phyloP scores from a whole-genome alignment of 2,888 invertebrate genomes.

The Gymnosoma rotundatum region DNA sequence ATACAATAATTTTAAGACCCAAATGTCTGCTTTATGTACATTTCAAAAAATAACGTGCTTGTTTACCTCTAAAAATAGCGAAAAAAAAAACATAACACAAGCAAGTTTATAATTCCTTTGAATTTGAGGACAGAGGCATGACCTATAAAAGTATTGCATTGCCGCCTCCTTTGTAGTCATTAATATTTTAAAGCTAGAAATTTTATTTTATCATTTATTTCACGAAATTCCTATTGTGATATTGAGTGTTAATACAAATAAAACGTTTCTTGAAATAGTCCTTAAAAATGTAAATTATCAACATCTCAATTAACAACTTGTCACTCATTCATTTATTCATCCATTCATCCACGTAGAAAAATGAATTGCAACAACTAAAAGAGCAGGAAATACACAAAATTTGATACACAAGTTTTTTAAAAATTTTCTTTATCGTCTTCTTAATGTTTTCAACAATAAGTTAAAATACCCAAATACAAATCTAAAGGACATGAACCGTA shows the following conservation, averaged over 20 bases:
- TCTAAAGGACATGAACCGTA: slow-evolving; percentile 14
- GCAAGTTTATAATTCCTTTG: too few relatives aligned
- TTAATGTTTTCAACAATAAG: background rate
- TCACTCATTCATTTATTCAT: background rate
- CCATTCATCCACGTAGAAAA: background rate
- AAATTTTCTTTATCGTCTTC: background rate
- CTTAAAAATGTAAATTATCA: slow-evolving; percentile 5
- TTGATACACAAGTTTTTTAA: slow-evolving; percentile 7
- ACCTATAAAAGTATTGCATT: too few relatives aligned
- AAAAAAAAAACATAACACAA: background rate
- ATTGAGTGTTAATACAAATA: too few relatives aligned
- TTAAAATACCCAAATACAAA: slow-evolving; percentile 1
- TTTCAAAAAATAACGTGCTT: background rate
- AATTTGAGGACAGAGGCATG: too few relatives aligned
- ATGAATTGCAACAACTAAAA: slow-evolving; percentile 24
- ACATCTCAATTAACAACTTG: slow-evolving; percentile 50
- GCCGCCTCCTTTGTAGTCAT: too few relatives aligned
- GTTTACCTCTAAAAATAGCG: slow-evolving; percentile 19
- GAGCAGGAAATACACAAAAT: slow-evolving; percentile 35
- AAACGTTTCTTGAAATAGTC: too few relatives aligned
- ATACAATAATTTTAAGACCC: too few relatives aligned
- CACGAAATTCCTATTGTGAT: too few relatives aligned
- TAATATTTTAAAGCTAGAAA: too few relatives aligned
- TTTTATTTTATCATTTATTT: too few relatives aligned
- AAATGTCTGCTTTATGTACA: background rate